Conservation (phyloP, 1,140 invertebrate species). For the Dinothrombium tinctorium region DNA sequence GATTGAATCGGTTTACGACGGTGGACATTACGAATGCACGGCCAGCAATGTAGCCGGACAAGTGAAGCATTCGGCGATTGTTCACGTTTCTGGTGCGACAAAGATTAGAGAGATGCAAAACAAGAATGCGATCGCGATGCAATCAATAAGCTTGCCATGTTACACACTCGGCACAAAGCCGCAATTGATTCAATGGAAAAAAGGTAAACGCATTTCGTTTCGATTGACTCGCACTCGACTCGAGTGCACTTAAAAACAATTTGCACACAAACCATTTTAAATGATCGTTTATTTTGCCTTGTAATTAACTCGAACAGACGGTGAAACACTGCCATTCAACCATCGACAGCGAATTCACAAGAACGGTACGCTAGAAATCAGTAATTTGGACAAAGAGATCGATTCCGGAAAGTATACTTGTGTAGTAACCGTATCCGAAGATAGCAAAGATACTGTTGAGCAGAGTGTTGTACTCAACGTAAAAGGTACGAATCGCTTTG, state of each 20-base stretch:
- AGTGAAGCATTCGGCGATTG: constrained; percentile 48
- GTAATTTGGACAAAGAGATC: constrained; percentile 66
- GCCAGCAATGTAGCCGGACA: constrained; percentile 53
- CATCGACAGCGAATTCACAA: constrained; percentile 78
- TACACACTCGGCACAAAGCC: constrained; percentile 80
- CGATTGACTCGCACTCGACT: too few species aligned
- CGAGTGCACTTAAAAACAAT: too few species aligned
- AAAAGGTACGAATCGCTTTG: too few species aligned
- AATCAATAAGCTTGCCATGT: constrained; percentile 60
- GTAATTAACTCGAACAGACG: constrained; percentile 25
- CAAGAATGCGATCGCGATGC: constrained; percentile 63
- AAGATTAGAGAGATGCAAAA: constrained; percentile 76
- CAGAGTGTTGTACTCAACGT: too few species aligned
- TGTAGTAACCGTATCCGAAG: constrained; percentile 66
- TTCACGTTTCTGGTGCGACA: constrained; percentile 65
- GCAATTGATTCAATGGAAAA: constrained; percentile 48
- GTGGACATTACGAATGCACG: constrained; percentile 41
- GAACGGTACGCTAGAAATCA: constrained; percentile 76
- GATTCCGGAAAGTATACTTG: constrained; percentile 88
- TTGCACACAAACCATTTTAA: background rate
- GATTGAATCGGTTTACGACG: constrained; percentile 15
- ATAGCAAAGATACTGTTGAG: constrained; percentile 58
- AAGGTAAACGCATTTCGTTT: constrained; percentile 25
- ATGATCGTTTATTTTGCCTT: background rate
- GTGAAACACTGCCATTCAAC: constrained; percentile 62